A percentile compares a stretch with the other conserved stretches of the same genome.
These are phyloP conservation scores for Spizaetus ornatus DNA, from an alignment of 2,113 vertebrate genomes.

Conservation along the genomic window DNA sequence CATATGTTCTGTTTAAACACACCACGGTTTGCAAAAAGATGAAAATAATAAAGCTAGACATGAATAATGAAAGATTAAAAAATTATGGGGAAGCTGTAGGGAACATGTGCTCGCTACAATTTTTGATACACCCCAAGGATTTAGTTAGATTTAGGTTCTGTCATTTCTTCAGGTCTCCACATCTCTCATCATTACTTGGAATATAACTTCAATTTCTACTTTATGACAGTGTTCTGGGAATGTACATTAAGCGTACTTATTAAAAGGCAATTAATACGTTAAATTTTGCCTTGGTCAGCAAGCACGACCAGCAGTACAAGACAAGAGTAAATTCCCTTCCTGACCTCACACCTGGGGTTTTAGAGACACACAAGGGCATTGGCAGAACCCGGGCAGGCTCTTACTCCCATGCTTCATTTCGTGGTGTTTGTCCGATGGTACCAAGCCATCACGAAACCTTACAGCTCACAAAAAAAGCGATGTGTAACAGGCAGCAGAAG, in stretches of 20 bases:
- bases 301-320: not conserved
- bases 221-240: not conserved
- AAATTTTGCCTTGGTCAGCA: not conserved
- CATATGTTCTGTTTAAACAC: not conserved
- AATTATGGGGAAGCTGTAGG: not conserved
- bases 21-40: not conserved
- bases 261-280: not conserved
- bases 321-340: not conserved
- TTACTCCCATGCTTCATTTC: not conserved
- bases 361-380: accelerated
- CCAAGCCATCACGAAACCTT: not conserved
- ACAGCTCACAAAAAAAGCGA: not conserved
- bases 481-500: not conserved
- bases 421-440: not conserved
- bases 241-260: not conserved
- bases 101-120: not conserved
- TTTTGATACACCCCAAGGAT: not conserved
- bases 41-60: not conserved
- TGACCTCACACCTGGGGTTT: accelerated
- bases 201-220: not conserved
- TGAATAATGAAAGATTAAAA: not conserved
- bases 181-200: not conserved
- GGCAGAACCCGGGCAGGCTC: not conserved
- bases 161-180: not conserved
- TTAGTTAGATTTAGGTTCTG: not conserved